phyloP scores from a whole-genome alignment of 2,888 invertebrate genomes.

The Tipula helvola region DNA sequence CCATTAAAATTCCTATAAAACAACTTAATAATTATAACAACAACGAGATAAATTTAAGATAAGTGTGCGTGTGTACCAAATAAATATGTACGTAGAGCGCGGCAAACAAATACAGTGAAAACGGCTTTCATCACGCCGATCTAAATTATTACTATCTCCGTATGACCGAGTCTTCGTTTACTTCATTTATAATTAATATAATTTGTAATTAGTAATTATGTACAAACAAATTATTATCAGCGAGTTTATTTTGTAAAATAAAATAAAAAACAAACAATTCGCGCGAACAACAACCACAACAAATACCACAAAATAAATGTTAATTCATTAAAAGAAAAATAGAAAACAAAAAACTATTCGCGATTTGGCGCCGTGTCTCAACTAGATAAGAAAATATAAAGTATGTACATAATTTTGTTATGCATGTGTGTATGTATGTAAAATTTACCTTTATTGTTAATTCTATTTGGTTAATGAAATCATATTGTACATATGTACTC shows the following conservation, averaged over 20 bases:
- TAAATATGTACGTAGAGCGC: neutral
- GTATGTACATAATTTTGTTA: neutral
- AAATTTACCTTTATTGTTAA: neutral
- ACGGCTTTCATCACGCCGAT: neutral
- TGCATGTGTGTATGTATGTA: neutral
- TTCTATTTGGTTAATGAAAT: neutral
- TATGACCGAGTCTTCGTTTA: neutral
- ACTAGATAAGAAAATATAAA: neutral
- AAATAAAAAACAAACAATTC: neutral
- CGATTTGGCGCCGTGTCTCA: neutral
- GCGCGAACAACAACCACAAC: neutral
- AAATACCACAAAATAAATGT: neutral
- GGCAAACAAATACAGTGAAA: neutral
- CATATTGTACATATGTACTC: neutral
- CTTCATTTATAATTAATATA: neutral
- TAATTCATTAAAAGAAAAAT: neutral
- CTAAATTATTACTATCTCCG: neutral
- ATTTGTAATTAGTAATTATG: neutral
- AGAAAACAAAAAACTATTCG: neutral
- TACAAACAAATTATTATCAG: neutral
- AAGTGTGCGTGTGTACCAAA: neutral
- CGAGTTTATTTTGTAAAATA: neutral
- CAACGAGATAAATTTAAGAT: neutral
- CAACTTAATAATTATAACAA: neutral
- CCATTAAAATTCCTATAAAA: neutral